Evolutionary conservation across 2,888 invertebrate genomes (phyloP), one percentile per base, ranked within the genome.

Genomic region (Nesidiocoris tenuis): DNA sequence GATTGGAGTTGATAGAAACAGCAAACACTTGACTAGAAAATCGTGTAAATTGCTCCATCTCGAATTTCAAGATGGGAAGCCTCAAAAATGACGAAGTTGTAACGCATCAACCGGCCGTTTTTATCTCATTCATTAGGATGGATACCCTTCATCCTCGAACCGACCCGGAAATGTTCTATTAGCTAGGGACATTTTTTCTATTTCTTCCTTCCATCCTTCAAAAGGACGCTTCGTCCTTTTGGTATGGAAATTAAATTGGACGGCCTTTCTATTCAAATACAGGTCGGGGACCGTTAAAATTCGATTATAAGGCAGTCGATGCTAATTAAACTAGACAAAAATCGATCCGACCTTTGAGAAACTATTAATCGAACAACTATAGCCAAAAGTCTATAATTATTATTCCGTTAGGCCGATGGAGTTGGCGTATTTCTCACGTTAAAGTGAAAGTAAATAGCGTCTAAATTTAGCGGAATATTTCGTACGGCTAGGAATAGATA

Each of bases 181-280:
- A 65, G 19, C 39, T 39, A 39, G 12, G 5, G 39, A 39, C 39
- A 39, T 39, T 65, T 65, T 67, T 66, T 66, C 24, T 39, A 56
- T 65, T 65, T 18, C 22, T 23, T 23, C 64, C 64, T 39, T 39
- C 12, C 39, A 39, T 39, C 39, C 3, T 39, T 39, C 39, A 39
- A 39, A 39, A 3, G 39, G 12, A 39, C 39, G 39, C 39, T 12
- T 39, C 39, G 39, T 19, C 9, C 70, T 59, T 19, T 70, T 70
- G 59, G 57, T 70, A 70, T 70, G 70, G 70, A 70, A 70, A 70
- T 70, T 70, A 54, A 23, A 57, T 70, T 59, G 70, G 59, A 39
- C 22, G 59, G 59, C n/a, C 54, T 39, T 39, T 59, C 70, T 70
- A 70, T 25, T 59, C 59, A 70, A 70, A 70, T 59, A 70, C 25